Evolutionary conservation across 92 coral and sea anemone genomes (phyloP).

Genomic region (Palythoa caribaeorum): DNA sequence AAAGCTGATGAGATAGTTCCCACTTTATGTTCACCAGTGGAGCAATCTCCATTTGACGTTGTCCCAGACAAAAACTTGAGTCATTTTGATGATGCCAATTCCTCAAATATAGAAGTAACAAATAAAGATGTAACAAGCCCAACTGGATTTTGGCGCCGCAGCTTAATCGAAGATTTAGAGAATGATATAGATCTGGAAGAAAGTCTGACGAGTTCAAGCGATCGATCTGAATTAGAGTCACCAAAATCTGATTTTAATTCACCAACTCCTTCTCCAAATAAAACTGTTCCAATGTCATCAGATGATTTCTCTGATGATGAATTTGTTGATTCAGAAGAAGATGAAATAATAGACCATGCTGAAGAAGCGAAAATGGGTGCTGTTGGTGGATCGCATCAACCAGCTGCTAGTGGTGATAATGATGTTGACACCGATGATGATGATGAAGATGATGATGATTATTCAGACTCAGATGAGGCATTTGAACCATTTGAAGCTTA

Average conservation of each 20-base stretch:
- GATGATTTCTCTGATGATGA: constrained; percentile 69
- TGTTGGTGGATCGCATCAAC: constrained; percentile 69
- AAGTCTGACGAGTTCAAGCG: constrained; percentile 66
- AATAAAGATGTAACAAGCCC: constrained; percentile 38
- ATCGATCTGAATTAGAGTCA: constrained; percentile 48
- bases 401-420: neutral
- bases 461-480: constrained; percentile 54
- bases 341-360: constrained; percentile 83
- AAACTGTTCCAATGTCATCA: constrained; percentile 16
- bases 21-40: neutral
- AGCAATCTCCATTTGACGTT: constrained; percentile 1
- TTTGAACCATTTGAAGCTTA: constrained; percentile 65
- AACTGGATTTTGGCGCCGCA: constrained; percentile 79
- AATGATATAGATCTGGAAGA: constrained; percentile 82
- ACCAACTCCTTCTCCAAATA: constrained; percentile 43
- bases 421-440: constrained; percentile 40
- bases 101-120: constrained; percentile 32
- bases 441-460: constrained; percentile 54
- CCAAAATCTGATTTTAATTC: constrained; percentile 37
- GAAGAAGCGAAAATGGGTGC: constrained; percentile 86
- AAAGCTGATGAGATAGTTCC: constrained; percentile 1
- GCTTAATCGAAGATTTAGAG: constrained; percentile 88
- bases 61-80: constrained; percentile 28
- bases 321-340: constrained; percentile 85
- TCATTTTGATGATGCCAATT: constrained; percentile 19